These are phyloP conservation scores for Tupiocoris notatus DNA, from an alignment of 2,888 invertebrate species.

Conservation along the genomic window DNA sequence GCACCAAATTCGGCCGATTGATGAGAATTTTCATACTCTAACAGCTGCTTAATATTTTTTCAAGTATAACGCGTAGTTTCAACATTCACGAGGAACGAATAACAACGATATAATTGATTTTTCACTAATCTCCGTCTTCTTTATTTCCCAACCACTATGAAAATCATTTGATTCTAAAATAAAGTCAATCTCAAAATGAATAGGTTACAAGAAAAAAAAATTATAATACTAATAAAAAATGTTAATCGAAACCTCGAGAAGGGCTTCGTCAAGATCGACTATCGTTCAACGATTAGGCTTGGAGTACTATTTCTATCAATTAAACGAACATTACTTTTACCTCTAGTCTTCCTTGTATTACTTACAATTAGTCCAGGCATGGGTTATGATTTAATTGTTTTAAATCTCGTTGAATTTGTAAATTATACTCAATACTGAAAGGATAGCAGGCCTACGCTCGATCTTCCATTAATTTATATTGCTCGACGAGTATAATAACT, in stretches of 20 bases:
- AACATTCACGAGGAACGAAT: neutral
- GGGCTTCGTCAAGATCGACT: neutral
- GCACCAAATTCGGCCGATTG: too few species aligned
- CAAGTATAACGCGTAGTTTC: neutral
- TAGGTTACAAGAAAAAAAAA: too few species aligned
- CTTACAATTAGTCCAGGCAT: constrained; percentile 14
- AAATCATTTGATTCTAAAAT: neutral
- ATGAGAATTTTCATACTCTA: neutral
- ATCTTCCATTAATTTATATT: constrained; percentile 47
- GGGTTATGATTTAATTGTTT: constrained; percentile 31
- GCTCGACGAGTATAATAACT: constrained; percentile 21
- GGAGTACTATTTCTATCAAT: constrained; percentile 30
- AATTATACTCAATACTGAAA: constrained; percentile 38
- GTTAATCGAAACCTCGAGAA: neutral
- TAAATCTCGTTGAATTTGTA: constrained; percentile 31
- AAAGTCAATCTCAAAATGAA: neutral
- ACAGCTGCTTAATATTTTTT: neutral
- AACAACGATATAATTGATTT: neutral
- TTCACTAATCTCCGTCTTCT: neutral
- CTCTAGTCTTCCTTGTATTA: constrained; percentile 46
- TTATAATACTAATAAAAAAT: too few species aligned
- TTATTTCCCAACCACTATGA: neutral
- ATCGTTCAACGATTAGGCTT: constrained; percentile 29
- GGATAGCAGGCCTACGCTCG: constrained; percentile 46
- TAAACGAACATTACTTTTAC: constrained; percentile 44